Conservation (phyloP, 2,888 invertebrate species). For the Eupithecia subfuscata region DNA sequence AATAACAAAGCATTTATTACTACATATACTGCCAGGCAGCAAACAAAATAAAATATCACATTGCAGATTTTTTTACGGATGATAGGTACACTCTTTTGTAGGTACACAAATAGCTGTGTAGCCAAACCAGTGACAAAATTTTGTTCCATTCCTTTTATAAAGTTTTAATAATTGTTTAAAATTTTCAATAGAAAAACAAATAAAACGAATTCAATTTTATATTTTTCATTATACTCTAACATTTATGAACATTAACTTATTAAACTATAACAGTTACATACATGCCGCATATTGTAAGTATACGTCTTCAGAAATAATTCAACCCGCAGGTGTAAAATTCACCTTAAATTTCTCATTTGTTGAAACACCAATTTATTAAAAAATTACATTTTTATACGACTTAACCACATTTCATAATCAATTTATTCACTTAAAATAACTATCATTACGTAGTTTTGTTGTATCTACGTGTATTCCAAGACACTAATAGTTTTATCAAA, state of each 20-base stretch:
- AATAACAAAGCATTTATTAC: not conserved
- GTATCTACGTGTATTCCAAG: not conserved
- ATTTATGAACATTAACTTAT: not conserved
- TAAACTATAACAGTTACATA: not conserved
- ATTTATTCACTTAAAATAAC: not conserved
- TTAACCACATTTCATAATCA: not conserved
- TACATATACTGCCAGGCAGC: constrained; percentile 38
- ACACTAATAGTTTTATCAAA: not conserved
- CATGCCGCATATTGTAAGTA: not conserved
- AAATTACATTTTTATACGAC: not conserved
- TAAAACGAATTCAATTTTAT: not conserved
- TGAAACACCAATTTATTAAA: not conserved
- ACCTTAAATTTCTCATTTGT: not conserved
- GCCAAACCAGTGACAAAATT: not conserved
- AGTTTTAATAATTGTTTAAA: not conserved
- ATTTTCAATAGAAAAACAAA: not conserved
- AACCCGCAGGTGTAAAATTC: not conserved
- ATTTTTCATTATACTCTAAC: not conserved
- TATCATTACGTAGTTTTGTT: not conserved
- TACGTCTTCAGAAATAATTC: constrained; percentile 1
- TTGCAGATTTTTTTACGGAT: constrained; percentile 22
- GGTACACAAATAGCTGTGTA: not conserved
- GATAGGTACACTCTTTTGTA: not conserved
- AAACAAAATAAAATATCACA: constrained; percentile 41
- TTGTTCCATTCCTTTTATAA: not conserved